A percentile compares a stretch with the other conserved stretches of the same genome.
phyloP scores from a whole-genome alignment of 1,140 invertebrate genomes.

The Theocolax elegans region DNA sequence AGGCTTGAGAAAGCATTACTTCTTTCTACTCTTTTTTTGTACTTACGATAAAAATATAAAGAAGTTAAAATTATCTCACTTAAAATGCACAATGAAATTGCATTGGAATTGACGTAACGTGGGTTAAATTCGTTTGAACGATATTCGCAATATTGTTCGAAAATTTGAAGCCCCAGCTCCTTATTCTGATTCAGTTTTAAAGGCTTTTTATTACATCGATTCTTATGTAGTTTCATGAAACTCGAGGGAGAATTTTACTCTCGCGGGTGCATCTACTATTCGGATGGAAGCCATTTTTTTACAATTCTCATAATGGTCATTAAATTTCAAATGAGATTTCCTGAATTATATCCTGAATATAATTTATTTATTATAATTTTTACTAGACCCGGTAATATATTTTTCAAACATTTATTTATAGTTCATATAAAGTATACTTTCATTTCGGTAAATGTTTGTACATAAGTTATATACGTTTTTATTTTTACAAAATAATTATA shows the following conservation, averaged over 20 bases:
- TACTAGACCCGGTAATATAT: background rate
- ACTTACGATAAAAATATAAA: too few relatives aligned
- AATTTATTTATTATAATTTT: background rate
- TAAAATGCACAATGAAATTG: conserved; percentile 23
- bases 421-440: too few relatives aligned
- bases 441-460: too few relatives aligned
- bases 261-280: background rate
- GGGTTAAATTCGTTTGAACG: background rate
- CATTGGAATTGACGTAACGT: conserved; percentile 9
- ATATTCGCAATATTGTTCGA: background rate
- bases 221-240: conserved; percentile 20
- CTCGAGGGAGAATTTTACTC: background rate
- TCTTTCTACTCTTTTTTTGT: background rate
- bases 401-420: too few relatives aligned
- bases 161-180: background rate
- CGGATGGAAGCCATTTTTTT: background rate
- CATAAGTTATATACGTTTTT: too few relatives aligned
- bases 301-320: background rate
- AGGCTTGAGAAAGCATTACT: background rate
- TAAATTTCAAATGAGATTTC: background rate
- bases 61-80: too few relatives aligned
- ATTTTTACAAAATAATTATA: too few relatives aligned
- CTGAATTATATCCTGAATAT: too few relatives aligned
- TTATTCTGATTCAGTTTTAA: background rate
- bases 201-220: conserved; percentile 15